phyloP scores from a whole-genome alignment of 2,113 vertebrate species.

The Platycercus adscitus region DNA sequence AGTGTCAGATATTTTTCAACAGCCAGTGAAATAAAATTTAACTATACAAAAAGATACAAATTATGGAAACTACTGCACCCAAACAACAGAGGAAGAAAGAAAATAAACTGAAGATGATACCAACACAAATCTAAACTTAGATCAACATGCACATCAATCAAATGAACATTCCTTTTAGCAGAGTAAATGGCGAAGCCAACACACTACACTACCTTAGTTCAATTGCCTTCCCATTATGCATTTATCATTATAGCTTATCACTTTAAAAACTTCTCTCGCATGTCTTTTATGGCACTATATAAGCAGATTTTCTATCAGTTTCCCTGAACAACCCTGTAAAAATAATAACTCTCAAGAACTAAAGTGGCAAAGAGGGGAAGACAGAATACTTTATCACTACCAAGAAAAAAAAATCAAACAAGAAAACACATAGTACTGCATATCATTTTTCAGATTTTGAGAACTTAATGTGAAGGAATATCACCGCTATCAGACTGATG shows the following conservation, averaged over 20 bases:
- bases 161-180: not conserved
- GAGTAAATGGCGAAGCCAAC: not conserved
- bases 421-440: not conserved
- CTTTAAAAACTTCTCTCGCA: not conserved
- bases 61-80: not conserved
- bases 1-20: not conserved
- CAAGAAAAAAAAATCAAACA: not conserved
- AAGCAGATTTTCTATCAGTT: conserved; percentile 14
- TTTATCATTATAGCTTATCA: conserved; percentile 45
- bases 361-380: not conserved
- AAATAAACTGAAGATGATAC: conserved; percentile 11
- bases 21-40: not conserved
- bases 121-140: conserved; percentile 28
- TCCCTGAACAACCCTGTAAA: not conserved
- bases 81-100: not conserved
- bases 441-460: not conserved
- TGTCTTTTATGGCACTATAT: not conserved
- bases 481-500: not conserved
- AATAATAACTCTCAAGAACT: not conserved
- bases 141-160: conserved; percentile 7
- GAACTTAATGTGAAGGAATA: conserved; percentile 1
- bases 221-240: not conserved
- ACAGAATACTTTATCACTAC: not conserved
- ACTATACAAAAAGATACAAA: not conserved
- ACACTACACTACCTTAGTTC: not conserved